phyloP scores from a whole-genome alignment of 2,113 vertebrate genomes.

The Pelecanoides urinatrix region DNA sequence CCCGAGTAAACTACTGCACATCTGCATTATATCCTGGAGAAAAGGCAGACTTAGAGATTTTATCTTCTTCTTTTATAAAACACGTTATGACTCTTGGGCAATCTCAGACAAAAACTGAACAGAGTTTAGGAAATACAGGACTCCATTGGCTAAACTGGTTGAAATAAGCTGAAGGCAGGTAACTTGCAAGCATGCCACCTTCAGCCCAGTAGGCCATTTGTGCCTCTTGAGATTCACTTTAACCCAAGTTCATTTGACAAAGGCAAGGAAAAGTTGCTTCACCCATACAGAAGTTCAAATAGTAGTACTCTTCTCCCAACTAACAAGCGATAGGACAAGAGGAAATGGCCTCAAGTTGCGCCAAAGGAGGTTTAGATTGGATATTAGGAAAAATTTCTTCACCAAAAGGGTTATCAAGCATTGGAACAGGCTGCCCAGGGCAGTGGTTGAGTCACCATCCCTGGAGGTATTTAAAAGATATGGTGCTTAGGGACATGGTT shows the following conservation, averaged over 20 bases:
- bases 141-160: background rate
- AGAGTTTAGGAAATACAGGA: background rate
- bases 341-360: too few species aligned
- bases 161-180: background rate
- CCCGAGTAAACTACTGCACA: background rate
- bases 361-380: too few species aligned
- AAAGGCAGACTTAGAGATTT: background rate
- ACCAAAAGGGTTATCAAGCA: too few species aligned
- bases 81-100: background rate
- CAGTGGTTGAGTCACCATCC: too few species aligned
- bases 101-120: background rate
- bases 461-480: too few species aligned
- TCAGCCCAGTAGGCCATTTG: background rate
- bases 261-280: background rate
- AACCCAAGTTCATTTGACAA: background rate
- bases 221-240: background rate
- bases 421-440: too few species aligned
- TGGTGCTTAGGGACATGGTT: too few species aligned
- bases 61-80: background rate
- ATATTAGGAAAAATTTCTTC: too few species aligned
- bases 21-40: background rate
- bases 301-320: too few species aligned
- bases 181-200: background rate
- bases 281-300: background rate
- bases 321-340: too few species aligned